Conservation (phyloP, 92 coral and sea anemone genomes). For the Montipora capitata region DNA sequence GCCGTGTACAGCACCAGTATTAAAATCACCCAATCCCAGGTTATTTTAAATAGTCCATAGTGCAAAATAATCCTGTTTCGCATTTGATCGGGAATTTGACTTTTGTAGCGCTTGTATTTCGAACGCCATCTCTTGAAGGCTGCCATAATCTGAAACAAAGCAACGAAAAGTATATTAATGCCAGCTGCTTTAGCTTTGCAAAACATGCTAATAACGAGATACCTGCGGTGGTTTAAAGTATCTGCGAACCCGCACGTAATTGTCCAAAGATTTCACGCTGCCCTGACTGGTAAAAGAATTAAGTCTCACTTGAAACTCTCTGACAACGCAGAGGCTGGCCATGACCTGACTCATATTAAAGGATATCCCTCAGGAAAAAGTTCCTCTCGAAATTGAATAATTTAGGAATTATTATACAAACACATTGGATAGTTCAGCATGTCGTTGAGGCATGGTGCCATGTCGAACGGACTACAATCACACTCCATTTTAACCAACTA, state of each 20-base stretch:
- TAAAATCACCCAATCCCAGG: constrained; percentile 98
- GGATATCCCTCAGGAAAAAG: too few species aligned
- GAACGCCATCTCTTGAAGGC: constrained; percentile 97
- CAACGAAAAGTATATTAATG: neutral
- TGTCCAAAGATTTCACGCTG: neutral
- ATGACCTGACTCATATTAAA: too few species aligned
- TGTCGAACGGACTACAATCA: too few species aligned
- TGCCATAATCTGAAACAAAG: constrained; percentile 86
- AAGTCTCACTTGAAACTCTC: too few species aligned
- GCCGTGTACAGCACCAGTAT: constrained; percentile 95
- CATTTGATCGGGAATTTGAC: constrained; percentile 93
- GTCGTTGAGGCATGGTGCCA: too few species aligned
- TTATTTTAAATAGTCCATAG: constrained; percentile 94
- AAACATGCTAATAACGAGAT: neutral
- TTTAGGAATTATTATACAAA: too few species aligned
- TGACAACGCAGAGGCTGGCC: too few species aligned
- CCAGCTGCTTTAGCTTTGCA: too few species aligned
- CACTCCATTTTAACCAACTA: too few species aligned
- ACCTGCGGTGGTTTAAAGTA: neutral
- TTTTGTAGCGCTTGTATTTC: constrained; percentile 90
- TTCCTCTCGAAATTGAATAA: too few species aligned
- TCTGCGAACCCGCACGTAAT: neutral
- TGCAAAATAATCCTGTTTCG: constrained; percentile 95
- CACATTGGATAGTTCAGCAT: too few species aligned
- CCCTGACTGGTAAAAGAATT: too few species aligned